These are phyloP conservation scores for Apogon hyalosoma DNA, from an alignment of 2,797 vertebrate species.

Conservation along the genomic window DNA sequence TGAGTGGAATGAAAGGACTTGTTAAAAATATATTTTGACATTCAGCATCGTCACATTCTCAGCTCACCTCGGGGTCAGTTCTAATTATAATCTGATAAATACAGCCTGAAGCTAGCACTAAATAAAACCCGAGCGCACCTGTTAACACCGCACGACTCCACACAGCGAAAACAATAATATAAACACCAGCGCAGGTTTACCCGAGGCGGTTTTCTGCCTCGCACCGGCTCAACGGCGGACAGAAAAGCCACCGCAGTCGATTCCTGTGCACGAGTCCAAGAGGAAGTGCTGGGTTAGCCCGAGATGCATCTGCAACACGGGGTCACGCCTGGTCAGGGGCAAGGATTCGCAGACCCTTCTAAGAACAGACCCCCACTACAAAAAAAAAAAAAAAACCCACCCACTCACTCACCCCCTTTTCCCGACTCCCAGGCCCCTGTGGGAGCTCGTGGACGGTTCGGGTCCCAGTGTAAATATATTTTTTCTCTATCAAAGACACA, in stretches of 20 bases:
- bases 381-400: constrained; percentile 5
- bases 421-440: constrained; percentile 33
- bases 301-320: constrained; percentile 38
- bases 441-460: constrained; percentile 56
- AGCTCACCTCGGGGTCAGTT: background rate
- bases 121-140: background rate
- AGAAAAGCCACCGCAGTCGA: constrained; percentile 20
- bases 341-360: constrained; percentile 58
- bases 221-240: constrained; percentile 2
- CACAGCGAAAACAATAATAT: background rate
- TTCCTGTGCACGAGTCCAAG: constrained; percentile 12
- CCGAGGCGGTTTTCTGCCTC: background rate
- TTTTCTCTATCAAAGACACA: constrained; percentile 80
- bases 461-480: constrained; percentile 71
- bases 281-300: background rate
- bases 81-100: background rate
- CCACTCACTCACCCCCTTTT: background rate
- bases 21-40: background rate
- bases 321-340: constrained; percentile 56
- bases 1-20: too few relatives aligned
- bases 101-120: background rate
- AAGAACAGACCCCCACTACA: constrained; percentile 10
- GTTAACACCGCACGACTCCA: constrained; percentile 14
- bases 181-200: background rate
- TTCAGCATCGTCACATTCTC: background rate